Conservation (phyloP, 2,888 invertebrate species). For the Sycophila texana region DNA sequence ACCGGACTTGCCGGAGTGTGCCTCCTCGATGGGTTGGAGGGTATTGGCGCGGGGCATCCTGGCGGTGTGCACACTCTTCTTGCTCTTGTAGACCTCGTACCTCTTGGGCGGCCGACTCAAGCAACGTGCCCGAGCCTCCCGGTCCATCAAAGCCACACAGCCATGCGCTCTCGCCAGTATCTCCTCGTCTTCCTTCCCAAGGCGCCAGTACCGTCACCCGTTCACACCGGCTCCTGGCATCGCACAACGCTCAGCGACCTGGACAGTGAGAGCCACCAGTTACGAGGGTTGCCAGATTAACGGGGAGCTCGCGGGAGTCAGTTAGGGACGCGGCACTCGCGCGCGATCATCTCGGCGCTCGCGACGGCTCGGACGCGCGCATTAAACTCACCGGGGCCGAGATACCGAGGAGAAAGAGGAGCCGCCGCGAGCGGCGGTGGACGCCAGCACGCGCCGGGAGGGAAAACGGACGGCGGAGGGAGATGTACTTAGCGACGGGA, state of each 20-base stretch:
- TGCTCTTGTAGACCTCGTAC: constrained; percentile 57
- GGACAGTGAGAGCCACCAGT: no score
- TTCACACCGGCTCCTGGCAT: no score
- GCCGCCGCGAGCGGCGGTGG: not conserved
- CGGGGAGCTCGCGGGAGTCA: not conserved
- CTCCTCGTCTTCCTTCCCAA: not conserved
- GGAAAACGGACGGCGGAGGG: constrained; percentile 3
- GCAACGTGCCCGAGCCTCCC: constrained; percentile 54
- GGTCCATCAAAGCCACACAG: constrained; percentile 53
- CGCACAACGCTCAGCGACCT: no score
- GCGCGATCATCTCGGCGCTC: not conserved
- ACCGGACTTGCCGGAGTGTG: constrained; percentile 68
- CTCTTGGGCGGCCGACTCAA: constrained; percentile 52
- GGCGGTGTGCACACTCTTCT: constrained; percentile 20
- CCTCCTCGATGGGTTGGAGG: constrained; percentile 71
- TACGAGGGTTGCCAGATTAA: not conserved
- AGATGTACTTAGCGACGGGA: not conserved
- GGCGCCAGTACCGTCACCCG: no score
- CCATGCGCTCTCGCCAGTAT: constrained; percentile 9
- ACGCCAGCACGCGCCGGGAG: constrained; percentile 12
- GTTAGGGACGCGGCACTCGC: not conserved
- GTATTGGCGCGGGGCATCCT: constrained; percentile 67
- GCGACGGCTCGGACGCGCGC: constrained; percentile 47
- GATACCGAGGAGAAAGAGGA: constrained; percentile 4
- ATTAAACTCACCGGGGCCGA: constrained; percentile 37